phyloP scores from a whole-genome alignment of 2,113 vertebrate genomes.

The Coturnix japonica region DNA sequence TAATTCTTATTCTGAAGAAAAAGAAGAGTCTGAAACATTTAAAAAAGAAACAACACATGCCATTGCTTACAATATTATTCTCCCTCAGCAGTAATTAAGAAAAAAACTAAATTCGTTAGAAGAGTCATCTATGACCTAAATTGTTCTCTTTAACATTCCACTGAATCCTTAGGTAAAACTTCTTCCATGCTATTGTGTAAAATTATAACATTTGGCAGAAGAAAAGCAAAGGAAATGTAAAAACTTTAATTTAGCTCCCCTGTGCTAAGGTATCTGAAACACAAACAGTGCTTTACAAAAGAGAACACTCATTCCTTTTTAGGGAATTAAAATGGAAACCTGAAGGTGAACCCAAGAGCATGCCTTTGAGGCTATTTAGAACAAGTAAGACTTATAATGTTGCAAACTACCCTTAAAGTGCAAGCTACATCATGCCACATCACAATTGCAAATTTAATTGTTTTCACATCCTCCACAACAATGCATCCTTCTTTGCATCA shows the following conservation, averaged over 20 bases:
- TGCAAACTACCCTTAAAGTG: neutral
- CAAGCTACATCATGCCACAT: neutral
- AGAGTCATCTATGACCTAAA: neutral
- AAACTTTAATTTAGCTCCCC: neutral
- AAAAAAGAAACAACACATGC: neutral
- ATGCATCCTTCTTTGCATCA: neutral
- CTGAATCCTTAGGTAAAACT: neutral
- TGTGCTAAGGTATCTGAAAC: neutral
- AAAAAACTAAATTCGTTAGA: neutral
- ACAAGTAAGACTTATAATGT: neutral
- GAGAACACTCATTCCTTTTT: neutral
- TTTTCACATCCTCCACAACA: neutral
- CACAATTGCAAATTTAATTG: neutral
- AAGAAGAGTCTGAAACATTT: neutral
- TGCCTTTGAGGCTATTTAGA: neutral
- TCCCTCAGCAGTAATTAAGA: neutral
- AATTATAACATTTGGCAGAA: neutral
- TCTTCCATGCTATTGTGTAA: neutral
- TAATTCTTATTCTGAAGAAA: neutral
- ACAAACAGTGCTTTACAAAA: neutral
- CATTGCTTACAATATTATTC: neutral
- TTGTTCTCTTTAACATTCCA: neutral
- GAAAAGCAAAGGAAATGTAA: neutral
- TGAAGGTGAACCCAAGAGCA: neutral
- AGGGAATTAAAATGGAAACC: neutral